Evolutionary conservation across 2,113 vertebrate genomes (phyloP).

Genomic region (Pelecanoides urinatrix): DNA sequence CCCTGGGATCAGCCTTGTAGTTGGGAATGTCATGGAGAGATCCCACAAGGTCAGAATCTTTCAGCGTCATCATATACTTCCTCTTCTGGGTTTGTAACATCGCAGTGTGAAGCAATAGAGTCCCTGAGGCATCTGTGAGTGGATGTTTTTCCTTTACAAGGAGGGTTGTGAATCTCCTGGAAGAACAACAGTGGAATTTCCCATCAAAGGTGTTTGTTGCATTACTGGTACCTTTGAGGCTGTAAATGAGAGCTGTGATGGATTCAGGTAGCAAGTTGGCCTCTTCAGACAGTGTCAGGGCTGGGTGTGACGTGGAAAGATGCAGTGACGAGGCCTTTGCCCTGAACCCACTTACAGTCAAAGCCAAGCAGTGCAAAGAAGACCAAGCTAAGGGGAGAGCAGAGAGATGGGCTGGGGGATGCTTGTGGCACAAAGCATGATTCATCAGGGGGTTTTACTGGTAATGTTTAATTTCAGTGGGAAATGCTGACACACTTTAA

Average conservation of each 20-base stretch:
- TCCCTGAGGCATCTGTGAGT: background rate
- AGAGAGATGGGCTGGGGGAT: background rate
- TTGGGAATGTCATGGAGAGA: background rate
- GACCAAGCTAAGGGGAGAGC: background rate
- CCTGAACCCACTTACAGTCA: background rate
- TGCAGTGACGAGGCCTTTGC: background rate
- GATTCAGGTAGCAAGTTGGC: background rate
- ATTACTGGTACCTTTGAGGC: background rate
- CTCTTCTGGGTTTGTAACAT: slow-evolving; percentile 15
- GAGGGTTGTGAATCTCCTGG: background rate
- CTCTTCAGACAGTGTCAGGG: background rate
- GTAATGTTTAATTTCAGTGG: background rate
- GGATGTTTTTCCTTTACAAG: background rate
- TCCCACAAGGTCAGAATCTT: slow-evolving; percentile 1
- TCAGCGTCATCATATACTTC: background rate
- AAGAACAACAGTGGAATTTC: slow-evolving; percentile 31
- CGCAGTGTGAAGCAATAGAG: background rate
- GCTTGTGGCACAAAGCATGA: background rate
- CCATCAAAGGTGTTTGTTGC: background rate
- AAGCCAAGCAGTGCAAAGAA: background rate
- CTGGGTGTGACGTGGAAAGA: background rate
- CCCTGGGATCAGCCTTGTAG: background rate
- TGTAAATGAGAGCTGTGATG: background rate
- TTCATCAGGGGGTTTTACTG: background rate
- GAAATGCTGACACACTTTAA: background rate